These are phyloP conservation scores for Parapsyche elsis DNA, from an alignment of 1,140 invertebrate genomes.

Conservation along the genomic window DNA sequence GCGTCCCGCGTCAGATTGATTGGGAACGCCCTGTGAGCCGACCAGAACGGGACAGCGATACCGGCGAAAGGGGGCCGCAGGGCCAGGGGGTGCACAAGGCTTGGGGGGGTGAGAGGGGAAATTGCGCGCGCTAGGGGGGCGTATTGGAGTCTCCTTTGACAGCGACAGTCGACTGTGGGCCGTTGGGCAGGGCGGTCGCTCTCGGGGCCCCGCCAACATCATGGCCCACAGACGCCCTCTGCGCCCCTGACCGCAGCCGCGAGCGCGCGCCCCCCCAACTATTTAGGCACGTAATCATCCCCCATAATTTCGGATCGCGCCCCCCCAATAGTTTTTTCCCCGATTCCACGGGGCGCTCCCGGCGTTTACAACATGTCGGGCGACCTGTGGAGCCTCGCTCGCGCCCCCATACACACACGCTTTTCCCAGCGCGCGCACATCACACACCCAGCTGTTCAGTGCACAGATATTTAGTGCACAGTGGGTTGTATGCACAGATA, in stretches of 20 bases:
- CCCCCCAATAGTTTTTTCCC: not conserved
- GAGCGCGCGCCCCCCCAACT: conserved; percentile 17
- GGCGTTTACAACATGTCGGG: conserved; percentile 19
- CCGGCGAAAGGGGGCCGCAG: not conserved
- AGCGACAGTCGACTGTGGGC: conserved; percentile 30
- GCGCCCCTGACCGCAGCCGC: conserved; percentile 12
- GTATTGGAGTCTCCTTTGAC: not conserved
- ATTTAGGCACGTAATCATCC: not conserved
- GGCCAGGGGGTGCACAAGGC: not conserved
- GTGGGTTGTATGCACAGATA: too few relatives aligned
- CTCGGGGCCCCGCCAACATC: not conserved
- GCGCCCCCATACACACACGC: not conserved
- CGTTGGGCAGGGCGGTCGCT: conserved; percentile 36
- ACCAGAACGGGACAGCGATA: not conserved
- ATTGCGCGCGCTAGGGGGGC: not conserved
- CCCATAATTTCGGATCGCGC: conserved; percentile 4
- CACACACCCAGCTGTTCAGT: too few relatives aligned
- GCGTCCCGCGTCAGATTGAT: conserved; percentile 15
- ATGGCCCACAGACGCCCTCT: conserved; percentile 11
- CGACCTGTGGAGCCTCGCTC: conserved; percentile 32
- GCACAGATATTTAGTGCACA: too few relatives aligned
- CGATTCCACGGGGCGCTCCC: not conserved
- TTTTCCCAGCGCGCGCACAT: not conserved
- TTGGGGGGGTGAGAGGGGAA: not conserved
- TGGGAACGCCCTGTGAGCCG: conserved; percentile 14